phyloP scores from a whole-genome alignment of 53 echinoderm and acorn worm genomes.

The Echinometra lucunter region DNA sequence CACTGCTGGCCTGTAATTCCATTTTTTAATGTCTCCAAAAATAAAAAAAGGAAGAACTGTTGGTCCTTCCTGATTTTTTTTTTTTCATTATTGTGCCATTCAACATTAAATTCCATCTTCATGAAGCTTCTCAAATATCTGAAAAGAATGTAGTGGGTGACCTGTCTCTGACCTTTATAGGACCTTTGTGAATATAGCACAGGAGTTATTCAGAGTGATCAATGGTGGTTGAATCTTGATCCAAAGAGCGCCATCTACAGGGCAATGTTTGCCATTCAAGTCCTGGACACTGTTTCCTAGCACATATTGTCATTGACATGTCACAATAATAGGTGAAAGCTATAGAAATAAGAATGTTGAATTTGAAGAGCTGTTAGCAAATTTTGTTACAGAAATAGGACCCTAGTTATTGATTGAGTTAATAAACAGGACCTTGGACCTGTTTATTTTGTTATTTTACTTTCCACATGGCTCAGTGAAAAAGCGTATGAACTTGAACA shows the following conservation, averaged over 20 bases:
- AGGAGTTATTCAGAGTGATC: not conserved
- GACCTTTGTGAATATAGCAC: not conserved
- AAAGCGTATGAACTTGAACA: too few species aligned
- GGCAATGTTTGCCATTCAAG: not conserved
- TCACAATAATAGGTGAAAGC: too few species aligned
- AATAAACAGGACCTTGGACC: too few species aligned
- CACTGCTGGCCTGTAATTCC: not conserved
- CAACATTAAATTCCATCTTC: not conserved
- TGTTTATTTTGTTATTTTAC: too few species aligned
- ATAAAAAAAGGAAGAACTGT: not conserved
- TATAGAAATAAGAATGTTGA: too few species aligned
- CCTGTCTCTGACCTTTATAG: not conserved
- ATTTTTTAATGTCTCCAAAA: not conserved
- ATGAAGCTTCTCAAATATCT: not conserved
- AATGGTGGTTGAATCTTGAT: not conserved
- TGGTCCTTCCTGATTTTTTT: too few species aligned
- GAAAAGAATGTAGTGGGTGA: not conserved
- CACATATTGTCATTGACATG: too few species aligned
- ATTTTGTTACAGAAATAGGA: too few species aligned
- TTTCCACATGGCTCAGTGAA: too few species aligned
- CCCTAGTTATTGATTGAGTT: too few species aligned
- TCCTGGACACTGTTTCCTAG: too few species aligned
- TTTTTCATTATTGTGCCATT: not conserved
- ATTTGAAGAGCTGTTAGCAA: too few species aligned
- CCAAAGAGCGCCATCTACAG: constrained; percentile 35